Evolutionary conservation across 2,888 invertebrate species (phyloP).

Genomic region (Agrotis exclamationis): DNA sequence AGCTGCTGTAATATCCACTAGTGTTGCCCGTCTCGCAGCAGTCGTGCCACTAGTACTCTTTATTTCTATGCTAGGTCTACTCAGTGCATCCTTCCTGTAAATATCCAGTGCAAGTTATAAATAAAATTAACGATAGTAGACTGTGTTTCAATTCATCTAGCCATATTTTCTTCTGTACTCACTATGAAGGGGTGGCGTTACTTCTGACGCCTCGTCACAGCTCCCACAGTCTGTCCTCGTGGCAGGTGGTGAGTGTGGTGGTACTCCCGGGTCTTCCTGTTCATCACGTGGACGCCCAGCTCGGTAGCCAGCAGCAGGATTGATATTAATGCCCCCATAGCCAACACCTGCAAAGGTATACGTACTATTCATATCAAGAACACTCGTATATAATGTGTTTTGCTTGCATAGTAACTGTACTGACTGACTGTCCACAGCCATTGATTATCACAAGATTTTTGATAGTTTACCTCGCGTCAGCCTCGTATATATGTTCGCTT

Average conservation of each 20-base stretch:
- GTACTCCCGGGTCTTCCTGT: background rate
- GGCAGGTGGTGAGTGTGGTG: background rate
- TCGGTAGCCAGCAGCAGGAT: slow-evolving; percentile 61
- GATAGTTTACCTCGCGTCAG: too few species aligned
- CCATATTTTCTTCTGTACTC: background rate
- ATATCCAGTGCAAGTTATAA: slow-evolving; percentile 41
- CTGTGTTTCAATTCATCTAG: slow-evolving; percentile 16
- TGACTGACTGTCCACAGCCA: too few species aligned
- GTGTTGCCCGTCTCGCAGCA: background rate
- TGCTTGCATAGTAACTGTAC: background rate
- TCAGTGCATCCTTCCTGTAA: slow-evolving; percentile 45
- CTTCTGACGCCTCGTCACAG: background rate
- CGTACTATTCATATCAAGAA: background rate
- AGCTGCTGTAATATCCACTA: too few species aligned
- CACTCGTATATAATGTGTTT: background rate
- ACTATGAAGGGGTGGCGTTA: background rate
- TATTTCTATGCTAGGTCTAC: slow-evolving; percentile 22
- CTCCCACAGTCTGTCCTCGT: background rate
- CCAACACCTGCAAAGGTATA: slow-evolving; percentile 54
- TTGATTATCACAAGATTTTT: too few species aligned
- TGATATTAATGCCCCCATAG: slow-evolving; percentile 59
- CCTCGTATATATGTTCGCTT: too few species aligned
- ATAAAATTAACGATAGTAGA: slow-evolving; percentile 28
- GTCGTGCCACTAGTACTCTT: slow-evolving; percentile 5
- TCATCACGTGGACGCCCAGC: slow-evolving; percentile 30